These are phyloP conservation scores for Cercocebus atys DNA, from an alignment of 2,113 vertebrate species.

Conservation along the genomic window DNA sequence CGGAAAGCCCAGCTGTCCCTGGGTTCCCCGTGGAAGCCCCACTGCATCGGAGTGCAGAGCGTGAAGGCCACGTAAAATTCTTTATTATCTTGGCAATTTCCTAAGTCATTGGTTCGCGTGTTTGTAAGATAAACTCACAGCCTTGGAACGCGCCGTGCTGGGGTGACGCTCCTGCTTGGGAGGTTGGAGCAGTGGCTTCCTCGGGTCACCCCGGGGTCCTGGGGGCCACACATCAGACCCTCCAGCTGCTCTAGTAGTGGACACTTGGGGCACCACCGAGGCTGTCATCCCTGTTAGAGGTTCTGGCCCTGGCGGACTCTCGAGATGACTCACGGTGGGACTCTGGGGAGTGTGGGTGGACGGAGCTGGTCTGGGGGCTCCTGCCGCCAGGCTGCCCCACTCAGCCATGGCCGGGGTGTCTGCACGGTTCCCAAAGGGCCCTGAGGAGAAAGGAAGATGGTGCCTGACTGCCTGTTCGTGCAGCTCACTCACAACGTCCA, in stretches of 20 bases:
- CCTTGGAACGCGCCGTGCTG: accelerated
- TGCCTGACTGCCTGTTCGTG: too few relatives aligned
- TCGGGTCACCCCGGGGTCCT: not conserved
- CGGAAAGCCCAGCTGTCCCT: not conserved
- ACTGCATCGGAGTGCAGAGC: constrained; percentile 22
- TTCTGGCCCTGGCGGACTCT: not conserved
- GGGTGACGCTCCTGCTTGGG: not conserved
- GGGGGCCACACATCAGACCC: not conserved
- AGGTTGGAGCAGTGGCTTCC: not conserved
- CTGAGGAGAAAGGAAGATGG: too few relatives aligned
- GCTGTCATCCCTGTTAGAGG: too few relatives aligned
- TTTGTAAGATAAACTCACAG: not conserved
- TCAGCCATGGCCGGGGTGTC: not conserved
- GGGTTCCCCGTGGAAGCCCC: not conserved
- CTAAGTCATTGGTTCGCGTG: constrained; percentile 24
- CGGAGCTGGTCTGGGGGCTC: not conserved
- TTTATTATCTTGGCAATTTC: constrained; percentile 17
- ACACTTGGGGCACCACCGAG: not conserved
- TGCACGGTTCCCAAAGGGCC: not conserved
- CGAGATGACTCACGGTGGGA: not conserved
- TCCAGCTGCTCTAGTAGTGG: not conserved
- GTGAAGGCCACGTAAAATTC: constrained; percentile 38
- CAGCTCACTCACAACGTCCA: not conserved
- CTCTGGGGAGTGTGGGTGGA: not conserved
- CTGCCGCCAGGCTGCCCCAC: not conserved